Conservation (phyloP, 2,113 vertebrate species). For the Ibidorhyncha struthersii region DNA sequence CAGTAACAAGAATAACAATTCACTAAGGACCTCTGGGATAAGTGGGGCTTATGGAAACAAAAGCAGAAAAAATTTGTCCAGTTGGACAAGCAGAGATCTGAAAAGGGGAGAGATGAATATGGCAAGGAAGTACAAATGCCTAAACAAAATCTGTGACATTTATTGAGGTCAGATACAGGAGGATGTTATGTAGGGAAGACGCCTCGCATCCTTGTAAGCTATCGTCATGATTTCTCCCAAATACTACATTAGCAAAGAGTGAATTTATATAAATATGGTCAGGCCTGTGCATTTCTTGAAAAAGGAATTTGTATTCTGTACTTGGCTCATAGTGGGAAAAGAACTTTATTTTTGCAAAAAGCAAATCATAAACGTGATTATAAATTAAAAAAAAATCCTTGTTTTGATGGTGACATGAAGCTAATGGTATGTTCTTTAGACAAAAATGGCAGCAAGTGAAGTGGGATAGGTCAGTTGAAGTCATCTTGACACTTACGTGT, state of each 20-base stretch:
- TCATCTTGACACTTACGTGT: background rate
- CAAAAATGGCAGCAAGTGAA: background rate
- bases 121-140: background rate
- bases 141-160: background rate
- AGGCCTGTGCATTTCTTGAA: constrained; percentile 10
- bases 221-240: background rate
- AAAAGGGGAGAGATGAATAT: background rate
- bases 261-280: background rate
- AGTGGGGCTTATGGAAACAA: constrained; percentile 36
- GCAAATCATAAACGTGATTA: background rate
- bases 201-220: background rate
- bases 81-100: background rate
- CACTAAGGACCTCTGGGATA: constrained; percentile 31
- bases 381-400: background rate
- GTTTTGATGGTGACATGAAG: background rate
- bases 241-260: background rate
- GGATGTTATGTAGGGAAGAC: background rate
- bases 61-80: background rate
- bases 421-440: background rate
- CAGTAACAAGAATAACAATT: constrained; percentile 62
- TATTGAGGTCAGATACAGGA: background rate
- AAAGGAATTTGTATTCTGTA: constrained; percentile 18
- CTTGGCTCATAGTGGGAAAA: background rate
- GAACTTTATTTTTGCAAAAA: background rate
- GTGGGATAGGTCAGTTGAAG: background rate